phyloP scores from a whole-genome alignment of 1,140 invertebrate species.

The Drosophila pachea region DNA sequence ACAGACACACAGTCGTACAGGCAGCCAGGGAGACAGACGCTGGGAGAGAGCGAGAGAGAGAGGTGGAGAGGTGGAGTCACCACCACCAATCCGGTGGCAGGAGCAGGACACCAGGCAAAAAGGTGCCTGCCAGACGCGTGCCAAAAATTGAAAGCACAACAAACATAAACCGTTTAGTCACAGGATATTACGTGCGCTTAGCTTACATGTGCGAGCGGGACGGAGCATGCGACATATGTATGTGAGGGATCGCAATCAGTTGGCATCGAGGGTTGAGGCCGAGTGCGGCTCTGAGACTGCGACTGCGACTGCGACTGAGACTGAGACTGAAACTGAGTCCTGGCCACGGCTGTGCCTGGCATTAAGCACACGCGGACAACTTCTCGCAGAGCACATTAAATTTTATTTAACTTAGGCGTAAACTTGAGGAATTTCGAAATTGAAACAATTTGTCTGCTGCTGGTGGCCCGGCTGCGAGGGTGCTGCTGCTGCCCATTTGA shows the following conservation, averaged over 20 bases:
- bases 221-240: slow-evolving; percentile 5
- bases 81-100: slow-evolving; percentile 47
- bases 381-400: slow-evolving; percentile 58
- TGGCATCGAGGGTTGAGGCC: slow-evolving; percentile 12
- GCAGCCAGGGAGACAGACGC: slow-evolving; percentile 11
- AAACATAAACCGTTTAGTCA: slow-evolving; percentile 79
- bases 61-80: slow-evolving; percentile 49
- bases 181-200: slow-evolving; percentile 78
- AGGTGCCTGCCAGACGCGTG: slow-evolving; percentile 61
- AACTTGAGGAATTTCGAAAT: slow-evolving; percentile 73
- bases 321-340: too few species aligned
- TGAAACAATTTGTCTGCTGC: slow-evolving; percentile 64
- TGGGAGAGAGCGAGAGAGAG: not conserved
- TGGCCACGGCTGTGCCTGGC: slow-evolving; percentile 54
- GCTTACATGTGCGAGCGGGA: slow-evolving; percentile 47
- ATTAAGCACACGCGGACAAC: slow-evolving; percentile 44
- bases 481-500: slow-evolving; percentile 4
- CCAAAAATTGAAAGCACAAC: slow-evolving; percentile 76
- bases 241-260: slow-evolving; percentile 36
- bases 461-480: slow-evolving; percentile 8
- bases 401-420: slow-evolving; percentile 68
- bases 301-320: too few species aligned
- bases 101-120: slow-evolving; percentile 28
- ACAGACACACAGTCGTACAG: slow-evolving; percentile 36
- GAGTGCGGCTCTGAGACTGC: slow-evolving; percentile 5